Base-by-base conservation (phyloP, 1,140 invertebrate species). In the Sminthurides bifidus region DNA sequence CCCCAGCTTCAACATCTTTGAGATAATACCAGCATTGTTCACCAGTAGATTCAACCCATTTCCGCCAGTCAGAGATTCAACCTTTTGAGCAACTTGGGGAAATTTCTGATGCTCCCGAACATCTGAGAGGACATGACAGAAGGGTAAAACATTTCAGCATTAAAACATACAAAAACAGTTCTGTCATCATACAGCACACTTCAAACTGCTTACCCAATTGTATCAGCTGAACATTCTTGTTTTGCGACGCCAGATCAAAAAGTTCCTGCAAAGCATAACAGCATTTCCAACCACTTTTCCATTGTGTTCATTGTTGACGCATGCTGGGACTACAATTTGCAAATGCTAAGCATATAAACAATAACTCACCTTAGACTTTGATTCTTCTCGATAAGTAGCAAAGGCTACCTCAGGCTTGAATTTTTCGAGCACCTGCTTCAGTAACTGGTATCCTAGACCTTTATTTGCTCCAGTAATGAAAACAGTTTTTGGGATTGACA, bases 21-120 rank as follows among this genome's bases (percentile, higher is more conserved):
- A 77, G 1, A 80, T 75, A 23, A 85, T 72, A 15, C 85, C 88
- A 37, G 88, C 88, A 75, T 90, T 92, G 67, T 92, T 92, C 38
- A 92, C 80, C 1, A 93, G 72, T 29, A 58, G 24, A 45, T 58
- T 59, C n/a, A 61, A 17, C n/a, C 61, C 61, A 30, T 35, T 27
- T 21, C 54, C 48, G n/a, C 44, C 35, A 10, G 59, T 60, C 37
- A 29, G 48, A 12, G 31, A 29, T 3, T 66, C 60, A 1, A 89
- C 77, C 60, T 77, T 62, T 15, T 76, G 68, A 0, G 77, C 70
- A 10, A 87, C 66, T 29, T 73, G 71, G 0, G 74, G 72, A 60
- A 81, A 82, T 19, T 69, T 72, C n/a, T 78, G 70, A 19, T 77
- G 75, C 54, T 87, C 72, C 24, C 66, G 75, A 17, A 87, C 71